These are phyloP conservation scores for Alca torda DNA, from an alignment of 2,797 vertebrate species.

Conservation along the genomic window DNA sequence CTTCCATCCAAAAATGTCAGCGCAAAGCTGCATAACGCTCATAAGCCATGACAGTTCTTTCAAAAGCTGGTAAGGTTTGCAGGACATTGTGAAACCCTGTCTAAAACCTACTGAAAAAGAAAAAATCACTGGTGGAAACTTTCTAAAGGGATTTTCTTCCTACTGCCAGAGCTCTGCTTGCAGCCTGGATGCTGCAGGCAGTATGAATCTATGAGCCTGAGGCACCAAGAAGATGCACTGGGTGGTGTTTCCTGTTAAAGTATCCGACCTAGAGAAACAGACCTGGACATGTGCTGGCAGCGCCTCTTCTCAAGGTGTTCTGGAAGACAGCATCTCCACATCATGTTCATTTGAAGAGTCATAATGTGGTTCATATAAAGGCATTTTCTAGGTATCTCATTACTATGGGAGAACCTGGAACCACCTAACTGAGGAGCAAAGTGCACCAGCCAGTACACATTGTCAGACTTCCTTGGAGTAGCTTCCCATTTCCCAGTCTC, in stretches of 20 bases:
- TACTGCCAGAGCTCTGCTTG: not conserved
- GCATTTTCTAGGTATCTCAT: not conserved
- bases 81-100: not conserved
- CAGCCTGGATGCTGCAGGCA: not conserved
- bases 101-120: not conserved
- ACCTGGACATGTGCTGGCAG: not conserved
- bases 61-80: not conserved
- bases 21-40: not conserved
- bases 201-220: not conserved
- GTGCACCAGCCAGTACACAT: not conserved
- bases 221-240: not conserved
- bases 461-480: not conserved
- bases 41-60: constrained; percentile 25
- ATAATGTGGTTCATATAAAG: not conserved
- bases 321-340: not conserved
- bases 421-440: not conserved
- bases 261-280: not conserved
- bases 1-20: constrained; percentile 27
- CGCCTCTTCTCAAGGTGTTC: not conserved
- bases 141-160: not conserved
- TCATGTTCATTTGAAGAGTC: not conserved
- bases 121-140: not conserved
- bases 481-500: not conserved
- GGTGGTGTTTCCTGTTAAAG: not conserved
- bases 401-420: not conserved